Conservation (phyloP, 64 coral and sea anemone genomes). For the Pocillopora damicornis region DNA sequence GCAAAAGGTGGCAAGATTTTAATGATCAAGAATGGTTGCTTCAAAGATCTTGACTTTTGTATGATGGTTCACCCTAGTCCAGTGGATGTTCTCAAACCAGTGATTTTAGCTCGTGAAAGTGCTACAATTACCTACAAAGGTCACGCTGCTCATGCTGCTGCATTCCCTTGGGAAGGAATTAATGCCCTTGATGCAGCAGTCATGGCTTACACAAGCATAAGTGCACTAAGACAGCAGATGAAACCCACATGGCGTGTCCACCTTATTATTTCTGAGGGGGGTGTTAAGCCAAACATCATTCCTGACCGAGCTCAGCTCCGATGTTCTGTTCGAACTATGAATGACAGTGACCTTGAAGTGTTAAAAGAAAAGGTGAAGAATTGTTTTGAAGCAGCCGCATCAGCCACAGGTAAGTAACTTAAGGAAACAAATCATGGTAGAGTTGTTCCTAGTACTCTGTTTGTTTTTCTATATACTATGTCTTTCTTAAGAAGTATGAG, state of each 20-base stretch:
- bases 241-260: slow-evolving; percentile 85
- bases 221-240: slow-evolving; percentile 77
- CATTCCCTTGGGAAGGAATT: slow-evolving; percentile 82
- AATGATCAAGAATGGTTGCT: slow-evolving; percentile 84
- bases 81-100: slow-evolving; percentile 39
- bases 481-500: too few species aligned
- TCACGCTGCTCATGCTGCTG: slow-evolving; percentile 60
- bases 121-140: slow-evolving; percentile 67
- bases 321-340: slow-evolving; percentile 49
- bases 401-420: slow-evolving; percentile 49
- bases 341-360: slow-evolving; percentile 26
- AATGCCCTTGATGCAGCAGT: slow-evolving; percentile 96
- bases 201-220: slow-evolving; percentile 71
- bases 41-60: slow-evolving; percentile 86
- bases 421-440: too few species aligned
- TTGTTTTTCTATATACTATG: too few species aligned
- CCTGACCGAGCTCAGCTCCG: slow-evolving; percentile 69
- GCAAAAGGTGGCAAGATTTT: slow-evolving; percentile 71
- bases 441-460: too few species aligned
- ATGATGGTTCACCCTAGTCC: slow-evolving; percentile 79
- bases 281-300: slow-evolving; percentile 74
- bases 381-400: slow-evolving; percentile 78
- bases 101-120: slow-evolving; percentile 7
- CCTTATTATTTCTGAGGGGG: slow-evolving; percentile 72
- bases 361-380: slow-evolving; percentile 47